Evolutionary conservation across 2,797 vertebrate species (phyloP), one percentile per base, ranked within the genome.

Genomic region (Furcifer pardalis): DNA sequence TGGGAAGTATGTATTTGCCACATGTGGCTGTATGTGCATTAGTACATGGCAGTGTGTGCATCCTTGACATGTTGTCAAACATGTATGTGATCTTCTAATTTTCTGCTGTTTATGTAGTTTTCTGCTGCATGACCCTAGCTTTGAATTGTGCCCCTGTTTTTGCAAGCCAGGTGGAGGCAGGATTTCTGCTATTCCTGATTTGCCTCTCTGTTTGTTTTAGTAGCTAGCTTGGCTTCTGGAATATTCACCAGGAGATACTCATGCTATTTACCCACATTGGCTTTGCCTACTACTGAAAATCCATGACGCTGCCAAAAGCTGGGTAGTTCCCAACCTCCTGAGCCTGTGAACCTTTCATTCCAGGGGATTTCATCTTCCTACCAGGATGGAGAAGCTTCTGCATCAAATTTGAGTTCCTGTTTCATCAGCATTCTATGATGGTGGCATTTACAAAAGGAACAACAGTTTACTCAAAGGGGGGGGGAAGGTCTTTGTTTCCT

Each of bases 231-330:
- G 73, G 73, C 60, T 83, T 44, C 49, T 68, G 60, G 73, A 82
- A 82, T 77, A 86, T 82, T 77, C 73, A 52, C 32, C 42, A 15
- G 49, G 73, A 37, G 79, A 23, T 68, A 40, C 37, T 46, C 66
- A 44, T 37, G 37, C n/a, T 60, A 60, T 32, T 44, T 52, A 23
- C 37, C 19, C 60, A 66, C 62, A 42, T 23, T 30, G 40, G 63
- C 84, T 71, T 69, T n/a, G 49, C 40, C 40, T 66, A n/a, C 23
- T 77, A n/a, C 49, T 86, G 63, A 81, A 81, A 77, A 82, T 82
- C 49, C 79, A 82, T 7, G 17, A 71, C n/a, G 66, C 30, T n/a
- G 40, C 72, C 49, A 60, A 69, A 46, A 59, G 62, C 56, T n/a
- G 56, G 27, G 52, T 56, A 46, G 17, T 27, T 25, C 56, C 49